Conservation (phyloP, 1,140 invertebrate species). For the Drosophila subobscura region DNA sequence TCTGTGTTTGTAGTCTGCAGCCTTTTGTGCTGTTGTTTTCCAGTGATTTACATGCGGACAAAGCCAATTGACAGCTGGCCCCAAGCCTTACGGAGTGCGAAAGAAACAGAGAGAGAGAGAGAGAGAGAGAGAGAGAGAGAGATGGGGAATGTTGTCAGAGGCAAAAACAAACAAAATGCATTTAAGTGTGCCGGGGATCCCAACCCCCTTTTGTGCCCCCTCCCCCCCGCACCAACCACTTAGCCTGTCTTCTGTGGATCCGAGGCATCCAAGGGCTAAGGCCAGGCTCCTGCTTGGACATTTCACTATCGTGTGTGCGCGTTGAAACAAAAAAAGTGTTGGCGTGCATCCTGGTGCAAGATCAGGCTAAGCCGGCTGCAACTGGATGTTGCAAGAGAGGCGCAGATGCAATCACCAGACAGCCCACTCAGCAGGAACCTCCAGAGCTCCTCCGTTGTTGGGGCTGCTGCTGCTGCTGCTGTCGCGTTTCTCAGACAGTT, state of each 20-base stretch:
- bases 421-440: slow-evolving; percentile 58
- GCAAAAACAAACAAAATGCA: slow-evolving; percentile 66
- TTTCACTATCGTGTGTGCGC: slow-evolving; percentile 64
- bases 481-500: slow-evolving; percentile 73
- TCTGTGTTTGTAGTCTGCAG: not conserved
- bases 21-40: slow-evolving; percentile 15
- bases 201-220: not conserved
- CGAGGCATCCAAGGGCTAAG: slow-evolving; percentile 15
- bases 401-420: slow-evolving; percentile 64
- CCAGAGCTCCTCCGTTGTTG: not conserved
- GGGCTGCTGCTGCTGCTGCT: slow-evolving; percentile 59
- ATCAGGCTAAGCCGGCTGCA: slow-evolving; percentile 9
- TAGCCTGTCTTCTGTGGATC: slow-evolving; percentile 56
- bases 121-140: not conserved
- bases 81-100: slow-evolving; percentile 28
- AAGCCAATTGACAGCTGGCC: slow-evolving; percentile 56
- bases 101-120: not conserved
- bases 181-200: slow-evolving; percentile 44
- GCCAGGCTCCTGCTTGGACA: slow-evolving; percentile 46
- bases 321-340: slow-evolving; percentile 70
- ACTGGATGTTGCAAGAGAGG: slow-evolving; percentile 15
- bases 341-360: slow-evolving; percentile 62
- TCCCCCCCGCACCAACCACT: slow-evolving; percentile 43
- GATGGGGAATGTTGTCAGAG: slow-evolving; percentile 4
- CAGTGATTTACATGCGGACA: slow-evolving; percentile 56